These are phyloP conservation scores for Sula dactylatra DNA, from an alignment of 2,113 vertebrate genomes.

Conservation along the genomic window DNA sequence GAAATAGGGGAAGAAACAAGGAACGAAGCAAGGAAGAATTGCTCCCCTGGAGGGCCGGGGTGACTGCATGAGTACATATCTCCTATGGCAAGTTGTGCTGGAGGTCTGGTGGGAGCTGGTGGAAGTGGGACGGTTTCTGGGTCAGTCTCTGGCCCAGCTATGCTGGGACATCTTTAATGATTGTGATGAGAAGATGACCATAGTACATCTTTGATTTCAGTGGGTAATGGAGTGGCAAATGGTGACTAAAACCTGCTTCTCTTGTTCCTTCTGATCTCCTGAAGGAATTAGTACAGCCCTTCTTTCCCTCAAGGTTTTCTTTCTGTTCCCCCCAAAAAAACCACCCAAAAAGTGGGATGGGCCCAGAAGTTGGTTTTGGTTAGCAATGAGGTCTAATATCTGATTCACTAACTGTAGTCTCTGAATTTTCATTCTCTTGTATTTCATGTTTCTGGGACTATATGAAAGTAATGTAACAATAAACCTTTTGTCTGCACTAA, in stretches of 20 bases:
- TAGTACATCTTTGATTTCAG: background rate
- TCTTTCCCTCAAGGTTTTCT: background rate
- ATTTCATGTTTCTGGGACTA: background rate
- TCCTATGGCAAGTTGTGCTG: background rate
- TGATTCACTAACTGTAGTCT: background rate
- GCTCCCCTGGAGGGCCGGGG: background rate
- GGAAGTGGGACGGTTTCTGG: background rate
- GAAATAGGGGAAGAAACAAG: background rate
- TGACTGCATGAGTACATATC: fast-evolving
- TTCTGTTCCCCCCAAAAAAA: background rate
- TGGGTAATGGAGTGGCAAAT: background rate
- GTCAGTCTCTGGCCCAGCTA: background rate
- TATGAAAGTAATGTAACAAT: background rate
- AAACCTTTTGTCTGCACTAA: background rate
- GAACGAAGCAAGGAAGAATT: background rate
- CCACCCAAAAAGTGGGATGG: background rate
- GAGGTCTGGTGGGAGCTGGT: background rate
- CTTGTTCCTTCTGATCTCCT: background rate
- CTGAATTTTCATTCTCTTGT: background rate
- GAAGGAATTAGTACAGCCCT: background rate
- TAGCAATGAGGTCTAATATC: background rate
- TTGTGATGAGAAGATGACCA: background rate
- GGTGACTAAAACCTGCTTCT: background rate
- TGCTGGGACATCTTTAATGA: background rate
- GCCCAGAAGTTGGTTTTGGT: background rate